phyloP scores from a whole-genome alignment of 2,797 vertebrate genomes.

The Sus cebifrons region DNA sequence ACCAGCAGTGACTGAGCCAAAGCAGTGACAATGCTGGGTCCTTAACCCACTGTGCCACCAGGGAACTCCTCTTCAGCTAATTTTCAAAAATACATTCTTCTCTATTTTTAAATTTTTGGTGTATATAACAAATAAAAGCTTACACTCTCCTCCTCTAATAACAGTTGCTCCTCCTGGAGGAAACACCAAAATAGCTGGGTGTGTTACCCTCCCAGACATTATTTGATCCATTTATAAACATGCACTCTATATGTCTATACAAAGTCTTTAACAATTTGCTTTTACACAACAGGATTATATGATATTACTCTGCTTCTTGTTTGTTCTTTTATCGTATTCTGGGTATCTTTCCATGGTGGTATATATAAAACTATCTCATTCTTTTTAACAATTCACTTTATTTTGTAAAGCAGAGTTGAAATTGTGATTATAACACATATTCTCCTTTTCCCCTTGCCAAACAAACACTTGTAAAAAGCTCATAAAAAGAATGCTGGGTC shows the following conservation, averaged over 20 bases:
- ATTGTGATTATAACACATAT: not conserved
- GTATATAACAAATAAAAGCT: not conserved
- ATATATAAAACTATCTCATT: not conserved
- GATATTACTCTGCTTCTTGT: not conserved
- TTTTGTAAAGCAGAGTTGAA: slow-evolving; percentile 47
- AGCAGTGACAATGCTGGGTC: too few species aligned
- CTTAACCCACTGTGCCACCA: too few species aligned
- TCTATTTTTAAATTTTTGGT: not conserved
- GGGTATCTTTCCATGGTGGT: not conserved
- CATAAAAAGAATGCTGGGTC: slow-evolving; percentile 39
- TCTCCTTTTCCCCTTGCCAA: not conserved
- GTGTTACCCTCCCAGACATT: not conserved
- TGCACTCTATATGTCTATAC: not conserved
- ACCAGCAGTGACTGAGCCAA: too few species aligned
- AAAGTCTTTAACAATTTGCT: slow-evolving; percentile 21
- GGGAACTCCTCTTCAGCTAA: not conserved
- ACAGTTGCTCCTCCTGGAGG: not conserved
- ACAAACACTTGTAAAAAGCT: not conserved
- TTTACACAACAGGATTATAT: slow-evolving; percentile 54
- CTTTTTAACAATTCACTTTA: slow-evolving; percentile 10
- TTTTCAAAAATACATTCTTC: not conserved
- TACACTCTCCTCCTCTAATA: not conserved
- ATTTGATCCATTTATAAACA: not conserved
- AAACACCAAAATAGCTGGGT: not conserved
- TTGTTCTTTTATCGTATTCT: not conserved